Conservation (phyloP, 2,113 vertebrate species). For the Tringa solitaria region DNA sequence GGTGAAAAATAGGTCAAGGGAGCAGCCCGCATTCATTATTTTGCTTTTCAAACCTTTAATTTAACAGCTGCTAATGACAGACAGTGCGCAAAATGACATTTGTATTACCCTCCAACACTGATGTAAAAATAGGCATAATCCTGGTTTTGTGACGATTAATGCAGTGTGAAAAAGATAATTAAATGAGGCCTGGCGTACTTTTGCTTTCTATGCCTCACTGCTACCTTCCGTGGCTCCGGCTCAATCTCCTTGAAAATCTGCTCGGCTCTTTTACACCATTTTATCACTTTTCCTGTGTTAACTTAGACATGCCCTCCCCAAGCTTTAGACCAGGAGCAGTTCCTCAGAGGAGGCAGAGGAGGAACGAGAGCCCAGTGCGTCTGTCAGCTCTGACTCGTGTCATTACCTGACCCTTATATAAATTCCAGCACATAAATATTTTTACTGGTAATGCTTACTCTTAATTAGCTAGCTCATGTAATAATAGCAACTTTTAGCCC, state of each 20-base stretch:
- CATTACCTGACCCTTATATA: background rate
- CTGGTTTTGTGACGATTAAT: slow-evolving; percentile 74
- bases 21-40: slow-evolving; percentile 35
- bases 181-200: slow-evolving; percentile 69
- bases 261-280: slow-evolving; percentile 19
- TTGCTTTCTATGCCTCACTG: slow-evolving; percentile 67
- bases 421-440: background rate
- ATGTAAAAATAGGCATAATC: slow-evolving; percentile 73
- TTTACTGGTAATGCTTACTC: background rate
- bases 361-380: background rate
- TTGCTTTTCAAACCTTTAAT: slow-evolving; percentile 49
- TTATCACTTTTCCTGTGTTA: background rate
- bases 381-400: background rate
- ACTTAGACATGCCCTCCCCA: background rate
- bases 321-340: background rate
- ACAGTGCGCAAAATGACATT: slow-evolving; percentile 65
- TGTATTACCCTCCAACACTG: slow-evolving; percentile 66
- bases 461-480: background rate
- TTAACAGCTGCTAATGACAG: slow-evolving; percentile 56
- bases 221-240: slow-evolving; percentile 41
- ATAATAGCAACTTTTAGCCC: background rate
- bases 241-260: slow-evolving; percentile 63
- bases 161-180: slow-evolving; percentile 78
- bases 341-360: background rate
- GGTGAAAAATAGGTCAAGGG: slow-evolving; percentile 43